Percentiles rank a stretch among this genome's conserved stretches.
phyloP scores from a whole-genome alignment of 2,113 vertebrate species.

The Castor canadensis region DNA sequence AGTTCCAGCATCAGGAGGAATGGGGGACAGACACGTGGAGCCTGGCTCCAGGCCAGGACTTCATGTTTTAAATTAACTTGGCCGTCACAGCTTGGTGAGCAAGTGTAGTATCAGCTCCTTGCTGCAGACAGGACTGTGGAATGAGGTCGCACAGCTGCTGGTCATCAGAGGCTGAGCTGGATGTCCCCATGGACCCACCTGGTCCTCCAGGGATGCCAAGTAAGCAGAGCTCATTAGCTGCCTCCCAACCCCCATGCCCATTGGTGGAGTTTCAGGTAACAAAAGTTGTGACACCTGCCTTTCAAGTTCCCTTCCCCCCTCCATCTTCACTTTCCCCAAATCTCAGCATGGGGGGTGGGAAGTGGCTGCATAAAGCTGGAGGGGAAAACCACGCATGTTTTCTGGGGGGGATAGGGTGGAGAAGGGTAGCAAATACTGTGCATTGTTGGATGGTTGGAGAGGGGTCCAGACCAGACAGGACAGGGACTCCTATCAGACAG shows the following conservation, averaged over 20 bases:
- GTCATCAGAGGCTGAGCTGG: not conserved
- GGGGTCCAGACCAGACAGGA: not conserved
- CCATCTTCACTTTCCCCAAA: not conserved
- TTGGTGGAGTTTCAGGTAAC: not conserved
- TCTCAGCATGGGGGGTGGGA: not conserved
- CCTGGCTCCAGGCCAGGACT: not conserved
- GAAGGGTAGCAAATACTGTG: not conserved
- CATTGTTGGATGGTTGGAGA: not conserved
- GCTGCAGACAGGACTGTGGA: not conserved
- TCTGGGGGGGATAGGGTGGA: too few species aligned
- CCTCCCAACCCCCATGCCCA: not conserved
- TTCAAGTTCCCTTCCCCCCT: not conserved
- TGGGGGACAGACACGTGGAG: fast-evolving
- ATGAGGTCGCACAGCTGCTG: fast-evolving
- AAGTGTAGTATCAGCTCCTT: not conserved
- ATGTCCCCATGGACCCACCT: too few species aligned
- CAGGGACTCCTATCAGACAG: not conserved
- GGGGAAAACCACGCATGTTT: not conserved
- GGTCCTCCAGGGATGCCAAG: too few species aligned
- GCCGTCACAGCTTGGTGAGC: not conserved
- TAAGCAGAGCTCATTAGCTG: not conserved
- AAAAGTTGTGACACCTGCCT: not conserved
- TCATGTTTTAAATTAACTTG: not conserved
- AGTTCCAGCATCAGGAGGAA: not conserved
- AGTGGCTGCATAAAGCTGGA: not conserved